Evolutionary conservation across 2,113 vertebrate species (phyloP).

Genomic region (Entosphenus tridentatus): DNA sequence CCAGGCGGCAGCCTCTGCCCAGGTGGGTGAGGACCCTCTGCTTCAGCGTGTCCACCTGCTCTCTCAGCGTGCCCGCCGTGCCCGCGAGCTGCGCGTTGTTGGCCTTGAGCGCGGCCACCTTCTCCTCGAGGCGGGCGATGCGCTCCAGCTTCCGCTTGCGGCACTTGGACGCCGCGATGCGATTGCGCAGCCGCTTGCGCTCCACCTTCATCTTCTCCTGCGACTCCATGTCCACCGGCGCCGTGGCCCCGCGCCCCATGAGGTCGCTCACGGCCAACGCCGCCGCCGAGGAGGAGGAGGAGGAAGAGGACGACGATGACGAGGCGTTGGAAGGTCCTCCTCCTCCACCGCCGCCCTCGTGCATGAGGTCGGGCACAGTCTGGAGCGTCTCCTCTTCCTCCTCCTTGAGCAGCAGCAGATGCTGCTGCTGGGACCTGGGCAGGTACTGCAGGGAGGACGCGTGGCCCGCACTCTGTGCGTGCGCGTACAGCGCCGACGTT

Average conservation of each 20-base stretch:
- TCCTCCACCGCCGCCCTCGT: no score
- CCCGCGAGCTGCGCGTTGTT: slow-evolving; percentile 95
- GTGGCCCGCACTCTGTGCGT: no score
- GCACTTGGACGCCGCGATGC: slow-evolving; percentile 93
- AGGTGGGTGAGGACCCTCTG: slow-evolving; percentile 99
- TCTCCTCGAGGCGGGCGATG: slow-evolving; percentile 88
- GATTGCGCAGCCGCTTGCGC: slow-evolving; percentile 96
- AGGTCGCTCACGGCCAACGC: no score
- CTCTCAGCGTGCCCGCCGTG: slow-evolving; percentile 88
- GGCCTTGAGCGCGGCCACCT: slow-evolving; percentile 91
- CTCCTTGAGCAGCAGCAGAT: slow-evolving; percentile 52
- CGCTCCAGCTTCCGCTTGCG: slow-evolving; percentile 97
- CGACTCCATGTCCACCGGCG: slow-evolving; percentile 87
- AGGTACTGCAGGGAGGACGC: no score
- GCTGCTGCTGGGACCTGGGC: slow-evolving; percentile 18
- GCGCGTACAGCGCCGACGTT: no score
- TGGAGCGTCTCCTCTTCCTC: slow-evolving; percentile 93
- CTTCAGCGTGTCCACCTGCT: slow-evolving; percentile 98
- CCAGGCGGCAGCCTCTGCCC: slow-evolving; percentile 62
- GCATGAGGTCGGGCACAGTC: slow-evolving; percentile 48
- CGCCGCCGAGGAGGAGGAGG: no score
- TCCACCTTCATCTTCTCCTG: slow-evolving; percentile 98
- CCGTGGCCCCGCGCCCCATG: slow-evolving; percentile 76
- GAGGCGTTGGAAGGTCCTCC: no score
- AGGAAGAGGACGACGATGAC: no score